Base-by-base conservation (phyloP, 2,888 invertebrate species). In the Zaprionus lineosus region DNA sequence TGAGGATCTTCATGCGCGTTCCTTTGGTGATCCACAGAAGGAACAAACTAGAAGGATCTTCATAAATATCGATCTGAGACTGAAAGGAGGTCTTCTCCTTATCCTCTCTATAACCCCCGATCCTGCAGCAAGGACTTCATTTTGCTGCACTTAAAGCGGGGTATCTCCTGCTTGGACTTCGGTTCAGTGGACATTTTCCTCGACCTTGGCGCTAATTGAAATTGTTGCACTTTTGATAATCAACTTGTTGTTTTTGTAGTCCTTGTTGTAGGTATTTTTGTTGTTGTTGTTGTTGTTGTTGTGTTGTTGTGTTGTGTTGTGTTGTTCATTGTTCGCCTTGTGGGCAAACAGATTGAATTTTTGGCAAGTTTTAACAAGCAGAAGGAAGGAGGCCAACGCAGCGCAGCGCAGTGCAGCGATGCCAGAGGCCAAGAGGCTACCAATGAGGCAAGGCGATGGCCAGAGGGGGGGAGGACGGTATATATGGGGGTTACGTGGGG, bases 331-430 rank as follows among this genome's bases (percentile, higher is more conserved):
- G 75, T 60, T 69, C 48, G 51, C 37, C 62, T 58, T 58, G 7
- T 51, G 53, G 50, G 15, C 15, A 56, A 81, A 57, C 82, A 77
- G 74, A 77, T 78, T 77, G 82, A 39, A 81, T 72, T 74, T 77
- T 78, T 63, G 76, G 73, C 67, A 69, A 69, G 64, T 73, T 74
- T 74, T 69, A 77, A 72, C 74, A 62, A 77, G 74, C 71, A 14
- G 48, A 53, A 18, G 74, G 74, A 68, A 14, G 48, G 50, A 18
- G 55, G 34, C 51, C 52, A 67, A 44, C n/a, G n/a, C n/a, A n/a
- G n/a, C n/a, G n/a, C n/a, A n/a, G n/a, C n/a, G n/a, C n/a, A n/a
- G n/a, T n/a, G n/a, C 33, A 21, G 19, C 37, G 21, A 19, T 8
- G 50, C 39, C 56, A 40, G 41, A 41, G 31, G 51, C 29, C 34